Conservation (phyloP, 2,113 vertebrate genomes). For the Butorides virescens region DNA sequence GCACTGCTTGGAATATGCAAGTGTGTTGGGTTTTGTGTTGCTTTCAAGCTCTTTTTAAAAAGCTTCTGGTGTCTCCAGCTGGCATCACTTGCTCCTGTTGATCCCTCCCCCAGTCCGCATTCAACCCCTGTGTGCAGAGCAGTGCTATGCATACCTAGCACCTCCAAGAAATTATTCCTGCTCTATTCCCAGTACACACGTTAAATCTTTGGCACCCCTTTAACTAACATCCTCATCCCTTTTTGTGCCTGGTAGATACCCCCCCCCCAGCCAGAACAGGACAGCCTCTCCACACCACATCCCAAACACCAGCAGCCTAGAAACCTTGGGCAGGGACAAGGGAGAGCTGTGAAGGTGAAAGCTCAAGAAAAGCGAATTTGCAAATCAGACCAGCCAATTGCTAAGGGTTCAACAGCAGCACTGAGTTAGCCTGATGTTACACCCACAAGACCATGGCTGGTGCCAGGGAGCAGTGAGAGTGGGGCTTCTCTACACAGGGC, state of each 20-base stretch:
- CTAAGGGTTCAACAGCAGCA: neutral
- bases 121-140: neutral
- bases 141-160: neutral
- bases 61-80: conserved; percentile 35
- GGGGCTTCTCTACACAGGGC: neutral
- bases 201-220: neutral
- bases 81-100: neutral
- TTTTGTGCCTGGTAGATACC: neutral
- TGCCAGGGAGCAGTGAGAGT: accelerated
- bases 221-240: neutral
- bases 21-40: neutral
- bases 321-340: neutral
- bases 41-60: conserved; percentile 42
- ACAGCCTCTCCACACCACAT: neutral
- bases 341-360: neutral
- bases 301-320: neutral
- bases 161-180: neutral
- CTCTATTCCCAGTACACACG: neutral
- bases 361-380: neutral
- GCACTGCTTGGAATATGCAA: conserved; percentile 53
- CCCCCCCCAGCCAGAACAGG: neutral
- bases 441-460: neutral
- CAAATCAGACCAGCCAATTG: neutral
- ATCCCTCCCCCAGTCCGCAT: neutral
- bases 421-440: neutral